These are phyloP conservation scores for Urocyon cinereoargenteus DNA, from an alignment of 2,797 vertebrate genomes.

Conservation along the genomic window DNA sequence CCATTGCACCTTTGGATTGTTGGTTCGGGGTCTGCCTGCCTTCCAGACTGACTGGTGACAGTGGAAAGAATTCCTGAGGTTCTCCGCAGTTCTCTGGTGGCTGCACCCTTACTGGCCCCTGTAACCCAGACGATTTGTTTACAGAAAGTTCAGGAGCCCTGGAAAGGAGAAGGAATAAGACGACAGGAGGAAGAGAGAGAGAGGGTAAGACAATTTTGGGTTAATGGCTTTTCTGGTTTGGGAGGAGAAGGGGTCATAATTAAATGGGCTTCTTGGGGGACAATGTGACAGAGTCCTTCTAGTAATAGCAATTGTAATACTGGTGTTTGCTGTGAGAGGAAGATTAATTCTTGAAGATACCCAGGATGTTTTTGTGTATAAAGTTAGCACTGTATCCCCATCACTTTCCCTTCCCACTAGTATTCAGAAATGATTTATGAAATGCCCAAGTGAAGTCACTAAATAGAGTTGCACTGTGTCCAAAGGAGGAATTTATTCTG, in stretches of 20 bases:
- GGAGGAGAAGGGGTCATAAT: conserved; percentile 41
- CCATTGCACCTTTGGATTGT: conserved; percentile 26
- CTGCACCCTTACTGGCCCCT: conserved; percentile 47
- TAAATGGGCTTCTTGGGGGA: not conserved
- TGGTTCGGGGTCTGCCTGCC: not conserved
- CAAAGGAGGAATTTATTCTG: conserved; percentile 49
- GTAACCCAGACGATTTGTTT: conserved; percentile 85
- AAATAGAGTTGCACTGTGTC: not conserved
- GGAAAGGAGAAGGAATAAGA: conserved; percentile 88
- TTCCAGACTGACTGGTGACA: conserved; percentile 57
- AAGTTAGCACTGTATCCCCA: not conserved
- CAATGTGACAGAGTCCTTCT: not conserved
- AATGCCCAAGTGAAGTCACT: not conserved
- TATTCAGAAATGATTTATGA: not conserved
- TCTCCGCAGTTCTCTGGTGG: conserved; percentile 34
- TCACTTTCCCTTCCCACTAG: conserved; percentile 1
- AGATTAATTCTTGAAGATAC: not conserved
- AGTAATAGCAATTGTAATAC: conserved; percentile 8
- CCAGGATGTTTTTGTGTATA: conserved; percentile 49
- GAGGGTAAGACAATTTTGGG: conserved; percentile 81
- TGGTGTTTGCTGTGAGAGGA: not conserved
- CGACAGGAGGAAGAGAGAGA: conserved; percentile 88
- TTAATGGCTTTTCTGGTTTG: conserved; percentile 55
- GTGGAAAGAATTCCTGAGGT: conserved; percentile 62
- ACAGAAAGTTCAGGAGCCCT: conserved; percentile 87